Base-by-base conservation (phyloP, 2,888 invertebrate species). In the Alloscopus bannaensis region DNA sequence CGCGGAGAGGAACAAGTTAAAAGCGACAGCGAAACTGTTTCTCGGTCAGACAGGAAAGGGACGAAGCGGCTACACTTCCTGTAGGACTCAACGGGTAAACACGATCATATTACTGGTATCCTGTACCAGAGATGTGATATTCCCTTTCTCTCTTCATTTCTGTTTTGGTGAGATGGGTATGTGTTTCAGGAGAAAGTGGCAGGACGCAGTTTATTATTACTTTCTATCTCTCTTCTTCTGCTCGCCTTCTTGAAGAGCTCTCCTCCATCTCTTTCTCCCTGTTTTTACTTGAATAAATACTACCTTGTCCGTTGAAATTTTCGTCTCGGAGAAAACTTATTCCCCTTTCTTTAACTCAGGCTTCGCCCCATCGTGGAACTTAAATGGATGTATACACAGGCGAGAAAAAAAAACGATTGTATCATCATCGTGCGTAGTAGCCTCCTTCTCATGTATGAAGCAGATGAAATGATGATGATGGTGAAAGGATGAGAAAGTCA, bases 201-300 rank as follows among this genome's bases (percentile, higher is more conserved):
- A 62, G 62, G 42, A 42, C 18, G 24, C 62, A 62, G 62, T 62
- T 62, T 62, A 62, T 40, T 62, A 62, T 62, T 62, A 62, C 62
- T 20, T 36, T 31, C 22, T 20, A 29, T 57, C 50, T 28, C 57
- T 13, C 36, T 36, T n/a, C 28, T 45, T 42, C 3, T n/a, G n/a
- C 3, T 59, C 59, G 18, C 47, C 45, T 65, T 47, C 18, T 47
- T 65, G 45, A 65, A 65, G 65, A 65, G 47, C 47, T 65, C 40
- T 40, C 18, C 16, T 20, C 26, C 13, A 36, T 36, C 6, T 50
- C 50, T 18, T 36, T 40, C 6, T 64, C 11, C 45, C 62, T 42
- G 11, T 64, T n/a, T 42, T 26, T n/a, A 47, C 65, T 65, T 65
- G 65, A 65, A 47, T 65, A 65, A 65, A 65, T 65, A 65, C 16